Percentiles rank a stretch among this genome's conserved stretches.
Conservation (phyloP, 2,888 invertebrate genomes). For the Microdon myrmicae region DNA sequence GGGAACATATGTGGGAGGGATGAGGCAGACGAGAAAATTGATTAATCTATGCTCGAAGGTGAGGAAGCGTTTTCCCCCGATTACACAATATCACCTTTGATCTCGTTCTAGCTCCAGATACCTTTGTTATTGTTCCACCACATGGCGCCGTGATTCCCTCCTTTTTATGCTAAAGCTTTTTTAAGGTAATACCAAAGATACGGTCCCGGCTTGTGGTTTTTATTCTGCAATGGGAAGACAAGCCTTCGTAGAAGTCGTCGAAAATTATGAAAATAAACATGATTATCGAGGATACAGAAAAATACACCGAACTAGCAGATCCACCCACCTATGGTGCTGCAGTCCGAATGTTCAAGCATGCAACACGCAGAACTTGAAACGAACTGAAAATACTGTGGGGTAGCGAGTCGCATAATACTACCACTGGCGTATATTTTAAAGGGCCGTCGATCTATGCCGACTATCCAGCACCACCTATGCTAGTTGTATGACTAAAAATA, state of each 20-base stretch:
- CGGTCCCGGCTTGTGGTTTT: constrained; percentile 16
- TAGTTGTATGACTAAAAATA: constrained; percentile 44
- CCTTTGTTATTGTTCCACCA: constrained; percentile 43
- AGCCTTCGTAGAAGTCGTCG: constrained; percentile 42
- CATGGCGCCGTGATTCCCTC: constrained; percentile 47
- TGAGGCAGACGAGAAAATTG: constrained; percentile 26
- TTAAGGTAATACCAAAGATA: too few relatives aligned
- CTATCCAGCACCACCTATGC: too few relatives aligned
- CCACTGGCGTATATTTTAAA: constrained; percentile 31
- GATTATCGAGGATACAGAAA: constrained; percentile 44
- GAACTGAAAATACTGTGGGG: constrained; percentile 13
- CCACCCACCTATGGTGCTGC: constrained; percentile 28
- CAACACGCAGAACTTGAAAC: constrained; percentile 38
- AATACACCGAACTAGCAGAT: constrained; percentile 34
- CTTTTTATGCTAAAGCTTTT: too few relatives aligned
- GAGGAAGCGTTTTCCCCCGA: constrained; percentile 37
- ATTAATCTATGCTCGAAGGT: constrained; percentile 38
- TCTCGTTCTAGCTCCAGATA: constrained; percentile 28
- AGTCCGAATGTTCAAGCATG: constrained; percentile 16
- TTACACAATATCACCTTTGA: constrained; percentile 49
- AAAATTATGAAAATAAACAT: constrained; percentile 52
- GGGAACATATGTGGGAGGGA: constrained; percentile 1
- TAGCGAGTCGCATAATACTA: constrained; percentile 1
- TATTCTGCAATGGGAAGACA: constrained; percentile 11
- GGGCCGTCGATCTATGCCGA: constrained; percentile 43